A percentile compares a stretch with the other conserved stretches of the same genome.
Evolutionary conservation across 2,888 invertebrate species (phyloP).

Genomic region (Fragum sueziense): DNA sequence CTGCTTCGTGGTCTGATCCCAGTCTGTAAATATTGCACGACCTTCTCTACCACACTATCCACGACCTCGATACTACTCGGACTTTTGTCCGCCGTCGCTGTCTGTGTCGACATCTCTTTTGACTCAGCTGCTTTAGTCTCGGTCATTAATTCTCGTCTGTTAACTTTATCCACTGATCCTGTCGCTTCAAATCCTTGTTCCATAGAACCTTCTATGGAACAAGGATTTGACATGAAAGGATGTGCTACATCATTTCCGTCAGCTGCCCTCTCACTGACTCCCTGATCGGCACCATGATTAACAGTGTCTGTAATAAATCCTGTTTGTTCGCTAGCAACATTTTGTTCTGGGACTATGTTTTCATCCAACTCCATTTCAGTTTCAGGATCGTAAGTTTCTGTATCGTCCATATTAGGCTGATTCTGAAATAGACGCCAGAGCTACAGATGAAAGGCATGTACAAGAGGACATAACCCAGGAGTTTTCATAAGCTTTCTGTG

Average conservation of each 20-base stretch:
- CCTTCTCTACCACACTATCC: conserved; percentile 40
- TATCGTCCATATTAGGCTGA: neutral
- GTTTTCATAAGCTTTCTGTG: too few species aligned
- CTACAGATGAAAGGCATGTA: too few species aligned
- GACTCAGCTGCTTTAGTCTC: too few species aligned
- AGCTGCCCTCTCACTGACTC: too few species aligned
- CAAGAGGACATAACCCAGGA: too few species aligned
- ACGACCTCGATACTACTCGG: conserved; percentile 4
- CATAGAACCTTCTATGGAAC: too few species aligned
- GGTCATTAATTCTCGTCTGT: too few species aligned
- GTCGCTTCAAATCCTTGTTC: neutral
- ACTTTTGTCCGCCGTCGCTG: neutral
- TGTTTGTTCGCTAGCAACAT: neutral
- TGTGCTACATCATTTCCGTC: too few species aligned
- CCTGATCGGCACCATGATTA: neutral
- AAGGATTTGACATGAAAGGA: too few species aligned
- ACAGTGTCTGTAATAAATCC: neutral
- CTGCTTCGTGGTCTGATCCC: conserved; percentile 37
- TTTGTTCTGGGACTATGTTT: neutral
- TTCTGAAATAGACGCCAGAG: too few species aligned
- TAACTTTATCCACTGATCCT: neutral
- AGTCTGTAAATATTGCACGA: conserved; percentile 39
- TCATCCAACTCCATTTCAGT: neutral
- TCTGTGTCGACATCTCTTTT: conserved; percentile 11
- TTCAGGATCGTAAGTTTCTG: conserved; percentile 2